A percentile compares a stretch with the other conserved stretches of the same genome.
These are phyloP conservation scores for Brenthis ino DNA, from an alignment of 2,888 invertebrate species.

Conservation along the genomic window DNA sequence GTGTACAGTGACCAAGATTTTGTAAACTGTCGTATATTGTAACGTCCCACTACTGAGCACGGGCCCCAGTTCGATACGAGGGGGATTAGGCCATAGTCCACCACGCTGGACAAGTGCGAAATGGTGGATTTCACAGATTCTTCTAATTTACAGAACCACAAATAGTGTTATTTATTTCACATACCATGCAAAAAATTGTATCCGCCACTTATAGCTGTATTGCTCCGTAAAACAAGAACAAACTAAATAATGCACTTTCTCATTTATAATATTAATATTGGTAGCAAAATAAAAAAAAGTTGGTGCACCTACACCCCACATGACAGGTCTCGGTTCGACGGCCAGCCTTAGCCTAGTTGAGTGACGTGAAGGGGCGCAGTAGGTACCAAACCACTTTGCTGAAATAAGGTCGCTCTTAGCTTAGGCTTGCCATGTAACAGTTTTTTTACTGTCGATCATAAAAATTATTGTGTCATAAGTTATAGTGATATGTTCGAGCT, in stretches of 20 bases:
- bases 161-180: no score
- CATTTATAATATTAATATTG: not conserved
- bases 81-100: no score
- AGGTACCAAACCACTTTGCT: conserved; percentile 51
- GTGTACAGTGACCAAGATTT: conserved; percentile 26
- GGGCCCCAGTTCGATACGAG: no score
- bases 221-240: no score
- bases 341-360: conserved; percentile 79
- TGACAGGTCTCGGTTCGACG: conserved; percentile 61
- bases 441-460: conserved; percentile 21
- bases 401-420: conserved; percentile 55
- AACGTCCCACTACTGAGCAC: no score
- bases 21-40: not conserved
- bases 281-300: not conserved
- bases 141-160: no score
- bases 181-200: no score
- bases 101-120: no score
- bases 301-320: conserved; percentile 29
- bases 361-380: conserved; percentile 68
- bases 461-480: conserved; percentile 8
- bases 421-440: conserved; percentile 29
- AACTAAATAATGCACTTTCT: no score
- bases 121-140: no score
- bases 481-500: not conserved
- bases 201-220: no score